Evolutionary conservation across 2,888 invertebrate genomes (phyloP).

Genomic region (Helicoverpa assulta): DNA sequence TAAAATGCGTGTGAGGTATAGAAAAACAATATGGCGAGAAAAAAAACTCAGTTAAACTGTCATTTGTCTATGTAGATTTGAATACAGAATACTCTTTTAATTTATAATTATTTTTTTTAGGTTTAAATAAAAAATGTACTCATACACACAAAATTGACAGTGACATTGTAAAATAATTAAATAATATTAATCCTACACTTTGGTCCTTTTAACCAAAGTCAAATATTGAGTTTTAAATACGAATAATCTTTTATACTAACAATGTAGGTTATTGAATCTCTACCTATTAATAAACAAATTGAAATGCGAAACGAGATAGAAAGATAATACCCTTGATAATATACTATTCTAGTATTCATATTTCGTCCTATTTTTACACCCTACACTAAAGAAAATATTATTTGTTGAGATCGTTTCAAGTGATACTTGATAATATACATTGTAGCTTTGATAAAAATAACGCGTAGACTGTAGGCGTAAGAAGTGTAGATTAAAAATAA

Average conservation of each 20-base stretch:
- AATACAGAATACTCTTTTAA: too few species aligned
- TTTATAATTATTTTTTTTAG: too few species aligned
- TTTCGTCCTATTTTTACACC: not conserved
- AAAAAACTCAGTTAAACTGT: too few species aligned
- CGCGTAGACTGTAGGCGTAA: not conserved
- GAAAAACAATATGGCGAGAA: too few species aligned
- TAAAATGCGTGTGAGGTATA: not conserved
- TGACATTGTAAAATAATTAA: too few species aligned
- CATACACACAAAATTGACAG: too few species aligned
- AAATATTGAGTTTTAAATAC: not conserved
- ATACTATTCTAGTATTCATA: too few species aligned
- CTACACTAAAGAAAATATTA: not conserved
- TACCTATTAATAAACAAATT: not conserved
- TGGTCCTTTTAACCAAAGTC: not conserved
- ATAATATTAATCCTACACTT: too few species aligned
- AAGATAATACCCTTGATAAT: not conserved
- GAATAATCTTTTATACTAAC: not conserved
- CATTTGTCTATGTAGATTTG: too few species aligned
- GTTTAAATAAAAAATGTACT: too few species aligned
- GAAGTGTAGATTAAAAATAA: too few species aligned
- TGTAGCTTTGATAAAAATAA: constrained; percentile 1
- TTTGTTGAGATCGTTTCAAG: not conserved
- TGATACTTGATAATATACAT: constrained; percentile 1
- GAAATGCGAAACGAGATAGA: not conserved
- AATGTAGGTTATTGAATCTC: constrained; percentile 2